These are phyloP conservation scores for Aplidium turbinatum DNA, from an alignment of 23 tunicate species.

Conservation along the genomic window DNA sequence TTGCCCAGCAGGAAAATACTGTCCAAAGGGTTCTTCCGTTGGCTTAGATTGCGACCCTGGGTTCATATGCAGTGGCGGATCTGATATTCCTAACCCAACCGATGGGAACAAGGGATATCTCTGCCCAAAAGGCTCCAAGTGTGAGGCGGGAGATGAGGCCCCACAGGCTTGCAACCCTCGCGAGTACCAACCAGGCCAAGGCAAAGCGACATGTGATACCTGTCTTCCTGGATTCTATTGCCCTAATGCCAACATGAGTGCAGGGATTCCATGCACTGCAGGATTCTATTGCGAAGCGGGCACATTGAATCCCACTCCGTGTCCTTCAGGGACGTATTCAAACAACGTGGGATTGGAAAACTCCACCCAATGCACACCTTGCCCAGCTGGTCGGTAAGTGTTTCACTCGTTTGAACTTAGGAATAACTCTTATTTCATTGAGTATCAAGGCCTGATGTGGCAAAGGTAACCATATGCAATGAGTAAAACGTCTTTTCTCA, in stretches of 20 bases:
- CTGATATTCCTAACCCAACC: slow-evolving; percentile 63
- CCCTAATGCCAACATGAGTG: slow-evolving; percentile 37
- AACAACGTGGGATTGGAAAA: slow-evolving; percentile 34
- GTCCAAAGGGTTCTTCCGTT: slow-evolving; percentile 27
- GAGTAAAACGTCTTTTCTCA: too few relatives aligned
- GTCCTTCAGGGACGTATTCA: slow-evolving; percentile 74
- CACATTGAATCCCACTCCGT: background rate
- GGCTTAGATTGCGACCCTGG: slow-evolving; percentile 57
- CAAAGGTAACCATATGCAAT: too few relatives aligned
- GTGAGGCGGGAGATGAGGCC: slow-evolving; percentile 40
- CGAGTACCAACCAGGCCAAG: slow-evolving; percentile 50
- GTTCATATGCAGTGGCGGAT: slow-evolving; percentile 77
- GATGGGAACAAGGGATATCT: slow-evolving; percentile 55
- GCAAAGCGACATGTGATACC: slow-evolving; percentile 40
- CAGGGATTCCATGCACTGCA: slow-evolving; percentile 54
- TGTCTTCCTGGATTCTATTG: slow-evolving; percentile 78
- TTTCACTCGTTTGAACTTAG: background rate
- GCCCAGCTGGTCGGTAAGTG: slow-evolving; percentile 88
- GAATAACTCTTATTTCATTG: too few relatives aligned
- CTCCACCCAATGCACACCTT: slow-evolving; percentile 36
- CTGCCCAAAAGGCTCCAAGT: slow-evolving; percentile 74
- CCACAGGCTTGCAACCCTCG: slow-evolving; percentile 34
- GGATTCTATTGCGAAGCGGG: slow-evolving; percentile 69
- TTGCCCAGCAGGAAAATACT: slow-evolving; percentile 77
- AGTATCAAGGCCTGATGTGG: too few relatives aligned